phyloP scores from a whole-genome alignment of 2,797 vertebrate species.

The Bryconaethiops microstoma region DNA sequence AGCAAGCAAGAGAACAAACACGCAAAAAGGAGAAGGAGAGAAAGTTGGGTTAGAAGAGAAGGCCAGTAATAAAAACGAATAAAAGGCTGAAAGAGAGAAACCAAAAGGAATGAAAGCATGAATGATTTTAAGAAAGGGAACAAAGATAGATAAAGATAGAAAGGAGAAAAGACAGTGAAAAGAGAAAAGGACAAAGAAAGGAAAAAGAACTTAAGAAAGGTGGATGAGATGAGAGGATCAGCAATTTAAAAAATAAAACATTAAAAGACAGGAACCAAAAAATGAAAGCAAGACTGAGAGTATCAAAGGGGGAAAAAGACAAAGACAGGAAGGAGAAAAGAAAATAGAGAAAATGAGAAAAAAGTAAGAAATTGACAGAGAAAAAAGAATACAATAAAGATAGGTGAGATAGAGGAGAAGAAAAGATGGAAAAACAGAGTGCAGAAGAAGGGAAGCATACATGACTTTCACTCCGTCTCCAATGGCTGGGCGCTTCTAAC shows the following conservation, averaged over 20 bases:
- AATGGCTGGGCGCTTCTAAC: not conserved
- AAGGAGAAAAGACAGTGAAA: not conserved
- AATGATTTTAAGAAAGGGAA: not conserved
- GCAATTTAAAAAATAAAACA: not conserved
- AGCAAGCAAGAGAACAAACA: not conserved
- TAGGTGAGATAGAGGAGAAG: not conserved
- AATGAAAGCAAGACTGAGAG: too few species aligned
- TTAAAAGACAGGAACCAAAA: not conserved
- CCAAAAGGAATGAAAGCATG: not conserved
- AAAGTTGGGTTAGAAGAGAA: not conserved
- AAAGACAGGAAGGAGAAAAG: not conserved
- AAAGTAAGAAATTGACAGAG: not conserved
- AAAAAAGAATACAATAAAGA: not conserved
- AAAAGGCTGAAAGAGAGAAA: not conserved
- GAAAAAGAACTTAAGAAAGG: not conserved
- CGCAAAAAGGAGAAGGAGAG: not conserved
- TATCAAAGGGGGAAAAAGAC: not conserved
- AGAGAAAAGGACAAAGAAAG: not conserved
- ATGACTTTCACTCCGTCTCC: not conserved
- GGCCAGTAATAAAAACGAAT: not conserved
- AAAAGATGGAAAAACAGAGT: not conserved
- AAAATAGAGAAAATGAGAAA: not conserved
- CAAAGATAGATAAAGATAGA: not conserved
- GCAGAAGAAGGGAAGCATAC: not conserved
- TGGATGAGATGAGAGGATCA: not conserved